phyloP scores from a whole-genome alignment of 2,888 invertebrate genomes.

The Campoplex nolae region DNA sequence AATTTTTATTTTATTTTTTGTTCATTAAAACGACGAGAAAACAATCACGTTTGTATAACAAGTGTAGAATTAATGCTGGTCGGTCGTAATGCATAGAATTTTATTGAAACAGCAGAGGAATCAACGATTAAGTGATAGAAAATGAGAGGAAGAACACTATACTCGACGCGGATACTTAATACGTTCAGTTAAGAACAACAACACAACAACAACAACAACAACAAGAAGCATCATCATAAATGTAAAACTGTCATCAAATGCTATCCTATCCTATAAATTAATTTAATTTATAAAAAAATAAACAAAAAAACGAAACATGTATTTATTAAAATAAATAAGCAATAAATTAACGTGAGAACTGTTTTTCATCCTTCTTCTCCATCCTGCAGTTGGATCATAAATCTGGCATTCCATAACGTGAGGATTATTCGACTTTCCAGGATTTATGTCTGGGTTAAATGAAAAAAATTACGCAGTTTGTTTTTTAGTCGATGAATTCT shows the following conservation, averaged over 20 bases:
- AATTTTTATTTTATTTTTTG: slow-evolving; percentile 8
- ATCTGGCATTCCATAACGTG: too few relatives aligned
- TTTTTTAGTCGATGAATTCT: too few relatives aligned
- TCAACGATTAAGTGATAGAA: slow-evolving; percentile 64
- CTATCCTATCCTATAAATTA: slow-evolving; percentile 84
- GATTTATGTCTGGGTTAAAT: too few relatives aligned
- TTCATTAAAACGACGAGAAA: slow-evolving; percentile 33
- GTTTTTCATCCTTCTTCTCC: slow-evolving; percentile 15
- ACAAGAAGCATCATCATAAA: slow-evolving; percentile 68
- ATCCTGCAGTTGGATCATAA: too few relatives aligned
- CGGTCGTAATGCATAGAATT: slow-evolving; percentile 51
- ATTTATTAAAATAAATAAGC: slow-evolving; percentile 85
- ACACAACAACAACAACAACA: slow-evolving; percentile 35
- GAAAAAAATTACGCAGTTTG: too few relatives aligned
- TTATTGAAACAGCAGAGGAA: slow-evolving; percentile 51
- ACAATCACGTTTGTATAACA: slow-evolving; percentile 41
- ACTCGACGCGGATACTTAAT: slow-evolving; percentile 68
- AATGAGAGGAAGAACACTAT: slow-evolving; percentile 49
- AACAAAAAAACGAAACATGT: slow-evolving; percentile 83
- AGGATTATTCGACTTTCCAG: too few relatives aligned
- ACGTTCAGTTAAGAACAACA: slow-evolving; percentile 48
- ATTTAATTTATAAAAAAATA: slow-evolving; percentile 84
- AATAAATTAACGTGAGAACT: slow-evolving; percentile 77
- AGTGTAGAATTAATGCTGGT: slow-evolving; percentile 52
- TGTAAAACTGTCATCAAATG: slow-evolving; percentile 78